These are phyloP conservation scores for Taenaris catops DNA, from an alignment of 2,888 invertebrate genomes.

Conservation along the genomic window DNA sequence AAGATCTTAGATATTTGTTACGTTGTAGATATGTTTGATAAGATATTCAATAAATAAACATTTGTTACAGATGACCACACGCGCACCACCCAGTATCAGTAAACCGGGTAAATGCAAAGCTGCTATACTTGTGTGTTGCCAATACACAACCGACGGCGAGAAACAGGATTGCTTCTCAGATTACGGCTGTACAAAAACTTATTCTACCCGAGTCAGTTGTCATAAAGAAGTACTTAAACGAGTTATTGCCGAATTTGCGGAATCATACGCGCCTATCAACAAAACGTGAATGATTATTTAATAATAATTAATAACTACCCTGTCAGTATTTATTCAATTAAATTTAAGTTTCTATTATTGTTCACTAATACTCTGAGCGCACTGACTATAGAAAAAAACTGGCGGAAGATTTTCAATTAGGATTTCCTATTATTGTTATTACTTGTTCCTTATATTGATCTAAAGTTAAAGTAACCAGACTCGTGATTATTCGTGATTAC, in stretches of 20 bases:
- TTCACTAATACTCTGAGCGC: too few relatives aligned
- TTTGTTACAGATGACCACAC: slow-evolving; percentile 20
- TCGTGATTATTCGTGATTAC: too few relatives aligned
- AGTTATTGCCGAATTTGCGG: slow-evolving; percentile 41
- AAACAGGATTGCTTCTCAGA: slow-evolving; percentile 42
- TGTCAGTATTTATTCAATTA: slow-evolving; percentile 19
- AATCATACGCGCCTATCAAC: slow-evolving; percentile 34
- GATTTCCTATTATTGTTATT: too few relatives aligned
- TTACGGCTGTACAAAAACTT: slow-evolving; percentile 38
- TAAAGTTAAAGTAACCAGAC: too few relatives aligned
- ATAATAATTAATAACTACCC: neutral
- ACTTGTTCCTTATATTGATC: too few relatives aligned
- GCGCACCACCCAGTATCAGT: slow-evolving; percentile 26
- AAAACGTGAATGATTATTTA: neutral
- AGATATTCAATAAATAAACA: neutral
- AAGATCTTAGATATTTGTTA: too few relatives aligned
- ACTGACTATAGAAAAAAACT: too few relatives aligned
- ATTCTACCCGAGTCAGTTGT: slow-evolving; percentile 36
- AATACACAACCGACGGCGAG: slow-evolving; percentile 17
- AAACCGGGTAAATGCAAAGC: slow-evolving; percentile 43
- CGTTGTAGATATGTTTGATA: too few relatives aligned
- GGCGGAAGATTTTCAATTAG: too few relatives aligned
- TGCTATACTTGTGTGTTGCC: slow-evolving; percentile 53
- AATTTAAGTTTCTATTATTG: neutral
- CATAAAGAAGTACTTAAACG: slow-evolving; percentile 30